These are phyloP conservation scores for Xerus rutilus DNA, from an alignment of 2,797 vertebrate species.

Conservation along the genomic window DNA sequence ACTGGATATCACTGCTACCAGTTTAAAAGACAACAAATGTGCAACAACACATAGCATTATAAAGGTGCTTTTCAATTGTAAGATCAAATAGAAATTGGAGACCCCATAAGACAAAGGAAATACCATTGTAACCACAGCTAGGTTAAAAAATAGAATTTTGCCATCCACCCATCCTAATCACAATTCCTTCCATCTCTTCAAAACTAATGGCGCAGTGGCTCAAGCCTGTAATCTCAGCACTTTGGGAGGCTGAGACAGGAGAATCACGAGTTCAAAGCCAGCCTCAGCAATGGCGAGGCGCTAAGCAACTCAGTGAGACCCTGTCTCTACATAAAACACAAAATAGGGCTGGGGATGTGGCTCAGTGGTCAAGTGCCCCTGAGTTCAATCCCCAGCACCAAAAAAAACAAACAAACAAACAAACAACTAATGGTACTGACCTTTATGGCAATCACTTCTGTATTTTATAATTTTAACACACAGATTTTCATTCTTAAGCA, in stretches of 20 bases:
- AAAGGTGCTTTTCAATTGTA: not conserved
- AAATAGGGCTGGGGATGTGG: no score
- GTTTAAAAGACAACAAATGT: conserved; percentile 19
- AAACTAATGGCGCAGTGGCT: not conserved
- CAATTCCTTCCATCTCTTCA: not conserved
- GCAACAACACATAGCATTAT: not conserved
- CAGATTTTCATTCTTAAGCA: not conserved
- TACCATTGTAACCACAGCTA: not conserved
- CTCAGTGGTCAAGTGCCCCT: no score
- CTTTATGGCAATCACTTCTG: not conserved
- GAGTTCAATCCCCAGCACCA: no score
- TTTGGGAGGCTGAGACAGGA: no score
- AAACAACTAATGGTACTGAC: not conserved
- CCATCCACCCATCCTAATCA: not conserved
- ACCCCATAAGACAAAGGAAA: not conserved
- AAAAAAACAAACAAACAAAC: no score
- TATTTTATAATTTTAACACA: not conserved
- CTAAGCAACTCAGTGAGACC: no score
- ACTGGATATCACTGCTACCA: not conserved
- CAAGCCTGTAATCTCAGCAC: no score
- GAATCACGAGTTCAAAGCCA: no score
- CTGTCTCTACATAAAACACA: no score
- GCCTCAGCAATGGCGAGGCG: no score
- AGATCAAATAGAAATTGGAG: not conserved
- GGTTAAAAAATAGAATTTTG: not conserved